phyloP scores from a whole-genome alignment of 2,888 invertebrate species.

The Galerucella pusilla region DNA sequence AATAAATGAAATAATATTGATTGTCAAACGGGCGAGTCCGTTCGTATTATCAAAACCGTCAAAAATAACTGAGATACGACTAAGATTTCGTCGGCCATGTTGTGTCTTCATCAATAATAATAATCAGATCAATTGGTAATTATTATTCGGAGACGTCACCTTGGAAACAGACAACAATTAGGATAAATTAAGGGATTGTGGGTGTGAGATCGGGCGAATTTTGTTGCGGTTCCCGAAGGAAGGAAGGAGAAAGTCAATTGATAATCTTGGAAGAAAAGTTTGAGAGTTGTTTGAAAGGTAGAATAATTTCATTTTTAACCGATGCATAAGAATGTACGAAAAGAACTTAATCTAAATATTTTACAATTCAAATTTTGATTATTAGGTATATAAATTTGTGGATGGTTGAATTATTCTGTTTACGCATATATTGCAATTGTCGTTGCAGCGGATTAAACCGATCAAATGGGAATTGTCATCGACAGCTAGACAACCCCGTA shows the following conservation, averaged over 20 bases:
- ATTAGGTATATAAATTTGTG: no score
- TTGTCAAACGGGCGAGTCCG: slow-evolving; percentile 5
- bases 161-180: slow-evolving; percentile 65
- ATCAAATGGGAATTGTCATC: slow-evolving; percentile 30
- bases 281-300: slow-evolving; percentile 13
- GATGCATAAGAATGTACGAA: background rate
- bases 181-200: slow-evolving; percentile 61
- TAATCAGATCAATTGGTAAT: slow-evolving; percentile 65
- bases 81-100: slow-evolving; percentile 51
- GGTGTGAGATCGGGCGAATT: slow-evolving; percentile 37
- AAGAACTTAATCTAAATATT: background rate
- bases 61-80: slow-evolving; percentile 51
- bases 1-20: no score
- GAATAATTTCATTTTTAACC: background rate
- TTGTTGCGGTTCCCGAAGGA: slow-evolving; percentile 35
- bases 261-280: slow-evolving; percentile 14
- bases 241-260: slow-evolving; percentile 29
- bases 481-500: slow-evolving; percentile 32
- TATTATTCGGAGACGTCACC: slow-evolving; percentile 63
- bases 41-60: slow-evolving; percentile 40
- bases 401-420: background rate
- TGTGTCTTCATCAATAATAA: slow-evolving; percentile 64
- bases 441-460: slow-evolving; percentile 19
- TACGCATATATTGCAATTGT: slow-evolving; percentile 23
- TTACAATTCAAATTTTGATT: background rate